Conservation (phyloP, 2,113 vertebrate genomes). For the Pogonocichla stellata region DNA sequence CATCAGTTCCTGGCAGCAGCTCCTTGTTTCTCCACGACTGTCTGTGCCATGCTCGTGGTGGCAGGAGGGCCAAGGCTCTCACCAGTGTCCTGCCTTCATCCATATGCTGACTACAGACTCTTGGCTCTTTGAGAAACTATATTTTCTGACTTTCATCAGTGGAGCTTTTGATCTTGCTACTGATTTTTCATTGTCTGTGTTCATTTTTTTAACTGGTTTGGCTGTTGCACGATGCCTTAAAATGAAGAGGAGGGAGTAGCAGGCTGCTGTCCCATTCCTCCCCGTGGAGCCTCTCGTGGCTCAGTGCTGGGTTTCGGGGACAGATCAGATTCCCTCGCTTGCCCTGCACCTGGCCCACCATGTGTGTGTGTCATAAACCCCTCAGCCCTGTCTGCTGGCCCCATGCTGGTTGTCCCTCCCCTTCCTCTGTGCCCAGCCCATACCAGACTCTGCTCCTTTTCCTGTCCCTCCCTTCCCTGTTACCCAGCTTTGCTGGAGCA, state of each 20-base stretch:
- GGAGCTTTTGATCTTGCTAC: neutral
- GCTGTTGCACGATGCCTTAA: neutral
- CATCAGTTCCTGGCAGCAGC: neutral
- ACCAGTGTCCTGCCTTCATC: neutral
- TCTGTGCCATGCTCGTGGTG: neutral
- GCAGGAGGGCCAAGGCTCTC: neutral
- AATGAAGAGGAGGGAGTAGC: neutral
- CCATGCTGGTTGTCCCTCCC: neutral
- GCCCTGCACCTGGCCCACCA: neutral
- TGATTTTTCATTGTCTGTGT: neutral
- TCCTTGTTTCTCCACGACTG: neutral
- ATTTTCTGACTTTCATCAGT: neutral
- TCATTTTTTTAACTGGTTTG: neutral
- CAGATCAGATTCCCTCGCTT: fast-evolving
- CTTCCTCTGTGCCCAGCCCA: neutral
- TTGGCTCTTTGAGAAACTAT: neutral
- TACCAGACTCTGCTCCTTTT: neutral
- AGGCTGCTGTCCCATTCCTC: neutral
- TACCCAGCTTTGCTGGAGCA: neutral
- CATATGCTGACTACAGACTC: neutral
- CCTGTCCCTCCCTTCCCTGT: neutral
- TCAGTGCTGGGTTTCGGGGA: neutral
- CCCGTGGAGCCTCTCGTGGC: neutral
- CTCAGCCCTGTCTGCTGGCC: neutral
- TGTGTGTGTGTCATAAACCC: neutral